Evolutionary conservation across 2,888 invertebrate genomes (phyloP), one percentile per base, ranked within the genome.

Genomic region (Cosmopolites sordidus): DNA sequence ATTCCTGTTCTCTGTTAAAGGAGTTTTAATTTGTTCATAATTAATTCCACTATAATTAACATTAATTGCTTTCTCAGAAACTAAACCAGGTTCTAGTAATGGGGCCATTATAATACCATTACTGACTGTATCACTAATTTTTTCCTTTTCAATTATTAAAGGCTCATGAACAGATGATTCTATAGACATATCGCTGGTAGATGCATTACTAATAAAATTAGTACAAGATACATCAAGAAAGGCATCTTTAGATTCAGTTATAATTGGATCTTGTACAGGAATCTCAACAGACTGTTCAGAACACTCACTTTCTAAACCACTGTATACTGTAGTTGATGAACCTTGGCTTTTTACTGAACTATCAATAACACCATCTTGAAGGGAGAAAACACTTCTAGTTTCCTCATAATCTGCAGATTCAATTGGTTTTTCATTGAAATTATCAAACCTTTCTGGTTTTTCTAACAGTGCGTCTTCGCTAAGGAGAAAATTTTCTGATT

Each of bases 391-490:
- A 38, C 53, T 43, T 46, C 55, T 52, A 1, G 59, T 52, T 46
- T 62, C 62, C 42, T 61, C 60, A 45, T 57, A 59, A 44, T 60
- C 55, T 43, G 62, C 61, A 29, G 50, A 51, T 9, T 59, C 54
- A 38, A 58, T 59, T 48, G 56, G 50, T 15, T 43, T 16, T 42
- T 22, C 54, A n/a, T 33, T 2, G 57, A 33, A 48, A 12, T 33
- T 42, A 49, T 27, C 57, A 40, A 17, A 43, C 9, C 43, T 16
- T 9, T 64, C 64, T 2, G 73, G 72, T 43, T 64, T 64, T 61
- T 73, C 73, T 16, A 71, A 58, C 16, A 73, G 58, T 8, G 74
- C 68, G 60, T 74, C 73, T 60, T 73, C 73, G 54, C 66, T 69
- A 14, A 71, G 56, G 54, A 64, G 70, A 22, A 71, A 58, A 16